Percentiles rank a stretch among this genome's conserved stretches.
Evolutionary conservation across 2,113 vertebrate species (phyloP).

Genomic region (Odobenus rosmarus): DNA sequence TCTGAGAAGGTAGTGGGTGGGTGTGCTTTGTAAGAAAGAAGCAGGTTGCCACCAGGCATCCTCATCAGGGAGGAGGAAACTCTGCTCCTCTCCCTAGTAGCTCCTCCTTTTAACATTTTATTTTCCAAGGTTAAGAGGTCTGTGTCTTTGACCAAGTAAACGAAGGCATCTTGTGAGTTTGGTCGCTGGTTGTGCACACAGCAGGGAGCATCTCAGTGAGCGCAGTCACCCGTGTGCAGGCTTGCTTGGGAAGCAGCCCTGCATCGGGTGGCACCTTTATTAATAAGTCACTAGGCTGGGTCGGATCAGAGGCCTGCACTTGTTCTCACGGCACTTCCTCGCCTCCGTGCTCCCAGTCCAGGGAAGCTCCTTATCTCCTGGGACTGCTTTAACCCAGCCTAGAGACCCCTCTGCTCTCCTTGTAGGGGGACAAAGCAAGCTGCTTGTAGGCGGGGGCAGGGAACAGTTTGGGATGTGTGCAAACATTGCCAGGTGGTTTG

Average conservation of each 20-base stretch:
- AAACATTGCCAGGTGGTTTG: constrained; percentile 54
- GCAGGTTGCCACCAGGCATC: too few relatives aligned
- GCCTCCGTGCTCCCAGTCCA: neutral
- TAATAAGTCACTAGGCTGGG: constrained; percentile 75
- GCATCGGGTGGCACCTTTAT: constrained; percentile 62
- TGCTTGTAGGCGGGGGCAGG: neutral
- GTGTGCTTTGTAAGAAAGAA: too few relatives aligned
- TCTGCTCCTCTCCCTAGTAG: neutral
- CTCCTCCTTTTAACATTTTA: rapidly evolving
- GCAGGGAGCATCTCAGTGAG: rapidly evolving
- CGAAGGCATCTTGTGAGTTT: neutral
- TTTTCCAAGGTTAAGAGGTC: neutral
- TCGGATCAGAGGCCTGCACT: constrained; percentile 65
- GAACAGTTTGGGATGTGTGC: neutral
- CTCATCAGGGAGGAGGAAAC: rapidly evolving
- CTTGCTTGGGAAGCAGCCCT: constrained; percentile 25
- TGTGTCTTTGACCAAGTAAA: too few relatives aligned
- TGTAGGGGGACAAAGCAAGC: neutral
- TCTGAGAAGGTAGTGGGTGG: neutral
- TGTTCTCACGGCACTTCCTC: neutral
- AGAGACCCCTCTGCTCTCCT: neutral
- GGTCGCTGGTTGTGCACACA: rapidly evolving
- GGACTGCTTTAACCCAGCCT: neutral
- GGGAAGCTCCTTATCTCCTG: neutral
- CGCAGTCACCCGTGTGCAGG: neutral